Percentiles rank a stretch among this genome's conserved stretches.
Evolutionary conservation across 2,888 invertebrate species (phyloP).

Genomic region (Leptinotarsa tumamoca): DNA sequence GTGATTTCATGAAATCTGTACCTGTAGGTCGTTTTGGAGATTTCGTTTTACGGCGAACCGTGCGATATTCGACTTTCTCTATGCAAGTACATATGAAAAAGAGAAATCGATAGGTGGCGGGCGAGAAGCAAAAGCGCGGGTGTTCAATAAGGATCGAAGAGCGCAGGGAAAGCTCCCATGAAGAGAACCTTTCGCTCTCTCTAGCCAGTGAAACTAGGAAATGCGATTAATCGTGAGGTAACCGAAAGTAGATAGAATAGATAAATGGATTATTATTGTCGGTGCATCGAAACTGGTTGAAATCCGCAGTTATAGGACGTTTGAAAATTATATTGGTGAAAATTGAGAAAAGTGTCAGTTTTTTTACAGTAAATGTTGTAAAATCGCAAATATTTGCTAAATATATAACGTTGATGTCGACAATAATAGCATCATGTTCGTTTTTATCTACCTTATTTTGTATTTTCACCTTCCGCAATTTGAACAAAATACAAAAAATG

Average conservation of each 20-base stretch:
- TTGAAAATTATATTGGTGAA: too few relatives aligned
- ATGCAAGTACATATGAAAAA: constrained; percentile 17
- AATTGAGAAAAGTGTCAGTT: too few relatives aligned
- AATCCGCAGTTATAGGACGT: too few relatives aligned
- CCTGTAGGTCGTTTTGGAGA: neutral
- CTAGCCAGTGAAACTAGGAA: constrained; percentile 55
- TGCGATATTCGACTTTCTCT: constrained; percentile 29
- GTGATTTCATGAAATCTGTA: neutral
- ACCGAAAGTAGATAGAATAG: constrained; percentile 12
- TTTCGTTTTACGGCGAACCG: neutral
- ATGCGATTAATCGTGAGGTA: constrained; percentile 37
- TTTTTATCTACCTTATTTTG: too few relatives aligned
- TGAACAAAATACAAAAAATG: too few relatives aligned
- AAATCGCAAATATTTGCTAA: too few relatives aligned
- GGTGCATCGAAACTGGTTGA: neutral
- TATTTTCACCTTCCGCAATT: too few relatives aligned
- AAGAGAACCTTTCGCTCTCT: constrained; percentile 54
- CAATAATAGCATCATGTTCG: too few relatives aligned
- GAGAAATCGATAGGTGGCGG: constrained; percentile 22
- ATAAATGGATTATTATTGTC: constrained; percentile 3
- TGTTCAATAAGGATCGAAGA: constrained; percentile 53
- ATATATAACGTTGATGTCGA: too few relatives aligned
- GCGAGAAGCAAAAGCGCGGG: constrained; percentile 28
- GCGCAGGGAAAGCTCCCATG: constrained; percentile 53
- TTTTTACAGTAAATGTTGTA: too few relatives aligned